Evolutionary conservation across 2,888 invertebrate species (phyloP).

Genomic region (Mythimna ferrago): DNA sequence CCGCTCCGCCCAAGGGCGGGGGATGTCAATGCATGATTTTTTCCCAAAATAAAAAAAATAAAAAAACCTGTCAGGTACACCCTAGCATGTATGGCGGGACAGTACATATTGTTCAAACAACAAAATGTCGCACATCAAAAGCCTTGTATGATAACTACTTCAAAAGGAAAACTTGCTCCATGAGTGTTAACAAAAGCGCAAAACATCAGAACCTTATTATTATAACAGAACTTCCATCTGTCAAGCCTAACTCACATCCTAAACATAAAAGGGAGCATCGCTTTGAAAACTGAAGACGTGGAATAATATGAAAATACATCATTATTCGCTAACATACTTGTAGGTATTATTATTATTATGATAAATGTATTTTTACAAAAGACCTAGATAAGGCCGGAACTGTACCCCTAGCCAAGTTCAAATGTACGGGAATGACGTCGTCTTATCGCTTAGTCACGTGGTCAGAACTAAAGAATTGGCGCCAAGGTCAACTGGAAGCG

Average conservation of each 20-base stretch:
- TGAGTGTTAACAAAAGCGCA: slow-evolving; percentile 29
- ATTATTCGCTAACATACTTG: slow-evolving; percentile 40
- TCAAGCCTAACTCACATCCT: slow-evolving; percentile 38
- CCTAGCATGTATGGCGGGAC: too few species aligned
- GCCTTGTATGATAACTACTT: not conserved
- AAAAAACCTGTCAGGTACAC: too few species aligned
- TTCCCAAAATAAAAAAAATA: too few species aligned
- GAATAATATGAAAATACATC: slow-evolving; percentile 44
- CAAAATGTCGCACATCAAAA: slow-evolving; percentile 1
- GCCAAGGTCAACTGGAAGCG: too few species aligned
- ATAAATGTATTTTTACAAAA: slow-evolving; percentile 3
- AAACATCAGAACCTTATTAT: slow-evolving; percentile 37
- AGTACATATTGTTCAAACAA: not conserved
- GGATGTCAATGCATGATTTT: too few species aligned
- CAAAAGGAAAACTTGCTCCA: slow-evolving; percentile 28
- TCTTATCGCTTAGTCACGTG: too few species aligned
- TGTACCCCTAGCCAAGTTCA: too few species aligned
- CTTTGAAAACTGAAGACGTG: slow-evolving; percentile 39
- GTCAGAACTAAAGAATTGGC: too few species aligned
- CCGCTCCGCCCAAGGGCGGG: too few species aligned
- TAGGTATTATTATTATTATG: not conserved
- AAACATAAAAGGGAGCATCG: slow-evolving; percentile 7
- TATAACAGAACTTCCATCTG: slow-evolving; percentile 32
- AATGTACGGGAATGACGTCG: too few species aligned
- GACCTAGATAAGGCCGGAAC: slow-evolving; percentile 10